phyloP scores from a whole-genome alignment of 2,888 invertebrate species.

The Ceratothoa steindachneri region DNA sequence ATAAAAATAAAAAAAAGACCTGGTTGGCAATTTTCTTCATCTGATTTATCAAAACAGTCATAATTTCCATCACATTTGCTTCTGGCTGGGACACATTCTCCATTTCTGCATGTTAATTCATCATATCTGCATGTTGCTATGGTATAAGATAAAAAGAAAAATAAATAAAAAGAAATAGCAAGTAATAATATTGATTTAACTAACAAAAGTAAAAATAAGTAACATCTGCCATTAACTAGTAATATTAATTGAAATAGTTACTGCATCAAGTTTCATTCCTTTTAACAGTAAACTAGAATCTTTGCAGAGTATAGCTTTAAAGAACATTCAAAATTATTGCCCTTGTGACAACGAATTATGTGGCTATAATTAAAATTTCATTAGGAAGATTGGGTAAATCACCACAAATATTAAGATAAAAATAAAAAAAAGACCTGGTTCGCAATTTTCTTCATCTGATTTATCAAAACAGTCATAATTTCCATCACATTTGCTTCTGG shows the following conservation, averaged over 20 bases:
- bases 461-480: conserved; percentile 19
- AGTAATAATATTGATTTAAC: neutral
- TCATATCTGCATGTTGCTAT: conserved; percentile 14
- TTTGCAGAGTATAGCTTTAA: too few species aligned
- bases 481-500: conserved; percentile 7
- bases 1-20: conserved; percentile 9
- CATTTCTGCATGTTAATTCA: conserved; percentile 21
- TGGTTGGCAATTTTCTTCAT: conserved; percentile 21
- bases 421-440: neutral
- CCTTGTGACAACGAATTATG: too few species aligned
- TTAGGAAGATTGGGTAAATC: too few species aligned
- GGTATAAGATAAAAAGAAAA: neutral
- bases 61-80: conserved; percentile 12
- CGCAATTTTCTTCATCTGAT: conserved; percentile 27
- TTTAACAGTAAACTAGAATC: too few species aligned
- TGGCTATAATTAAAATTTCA: too few species aligned
- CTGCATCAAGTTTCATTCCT: too few species aligned
- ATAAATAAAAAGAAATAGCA: neutral
- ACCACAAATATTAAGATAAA: too few species aligned
- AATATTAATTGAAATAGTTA: too few species aligned
- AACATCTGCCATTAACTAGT: too few species aligned
- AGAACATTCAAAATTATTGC: too few species aligned
- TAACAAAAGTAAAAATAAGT: neutral
- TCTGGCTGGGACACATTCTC: conserved; percentile 8
- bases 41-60: conserved; percentile 23